phyloP scores from a whole-genome alignment of 2,797 vertebrate genomes.

The Anomalospiza imberbis region DNA sequence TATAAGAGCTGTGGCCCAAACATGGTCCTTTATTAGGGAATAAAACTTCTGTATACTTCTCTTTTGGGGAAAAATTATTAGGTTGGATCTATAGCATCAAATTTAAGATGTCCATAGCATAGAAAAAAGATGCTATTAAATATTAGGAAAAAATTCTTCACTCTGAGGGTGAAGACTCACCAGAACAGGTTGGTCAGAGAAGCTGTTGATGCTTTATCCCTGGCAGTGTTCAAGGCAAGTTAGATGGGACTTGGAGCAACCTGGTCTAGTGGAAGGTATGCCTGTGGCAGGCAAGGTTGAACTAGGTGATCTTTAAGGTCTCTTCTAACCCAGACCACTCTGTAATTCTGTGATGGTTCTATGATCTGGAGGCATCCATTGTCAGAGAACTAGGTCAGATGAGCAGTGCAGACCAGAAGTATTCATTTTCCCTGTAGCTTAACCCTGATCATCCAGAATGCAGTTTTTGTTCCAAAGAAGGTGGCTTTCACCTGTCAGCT shows the following conservation, averaged over 20 bases:
- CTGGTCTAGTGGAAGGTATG: not conserved
- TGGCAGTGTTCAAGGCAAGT: not conserved
- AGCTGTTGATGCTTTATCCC: not conserved
- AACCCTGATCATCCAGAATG: not conserved
- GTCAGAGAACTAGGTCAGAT: not conserved
- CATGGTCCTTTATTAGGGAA: not conserved
- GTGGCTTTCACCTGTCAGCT: not conserved
- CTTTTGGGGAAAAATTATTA: not conserved
- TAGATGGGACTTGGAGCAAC: not conserved
- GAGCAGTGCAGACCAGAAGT: not conserved
- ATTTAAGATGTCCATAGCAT: not conserved
- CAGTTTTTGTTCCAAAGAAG: not conserved
- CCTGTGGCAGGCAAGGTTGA: not conserved
- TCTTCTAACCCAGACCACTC: not conserved
- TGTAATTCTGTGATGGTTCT: not conserved
- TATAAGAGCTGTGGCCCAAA: not conserved
- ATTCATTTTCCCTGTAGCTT: not conserved
- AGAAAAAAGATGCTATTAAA: too few species aligned
- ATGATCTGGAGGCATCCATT: not conserved
- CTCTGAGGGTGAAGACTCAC: not conserved
- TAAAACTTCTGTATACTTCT: not conserved
- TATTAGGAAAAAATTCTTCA: not conserved
- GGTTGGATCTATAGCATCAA: not conserved
- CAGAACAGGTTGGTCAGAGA: not conserved
- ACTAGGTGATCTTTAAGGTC: not conserved